Evolutionary conservation across 2,888 invertebrate genomes (phyloP).

Genomic region (Drosophila yooni): DNA sequence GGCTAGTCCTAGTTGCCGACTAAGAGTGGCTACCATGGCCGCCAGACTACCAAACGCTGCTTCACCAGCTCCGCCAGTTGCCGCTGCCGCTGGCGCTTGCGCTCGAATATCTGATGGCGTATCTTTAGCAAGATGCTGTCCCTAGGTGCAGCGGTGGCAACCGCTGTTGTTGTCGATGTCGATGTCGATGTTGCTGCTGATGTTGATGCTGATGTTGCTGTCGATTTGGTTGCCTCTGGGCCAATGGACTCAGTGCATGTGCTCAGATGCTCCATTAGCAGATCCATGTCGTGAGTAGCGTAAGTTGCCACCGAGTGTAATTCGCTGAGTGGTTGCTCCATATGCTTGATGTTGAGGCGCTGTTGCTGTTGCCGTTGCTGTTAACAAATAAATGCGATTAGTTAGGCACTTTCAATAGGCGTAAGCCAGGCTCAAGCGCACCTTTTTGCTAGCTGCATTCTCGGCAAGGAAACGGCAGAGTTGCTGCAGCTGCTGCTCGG

Average conservation of each 20-base stretch:
- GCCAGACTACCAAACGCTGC: conserved; percentile 77
- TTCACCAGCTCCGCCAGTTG: conserved; percentile 71
- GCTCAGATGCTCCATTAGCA: conserved; percentile 52
- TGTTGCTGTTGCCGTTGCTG: conserved; percentile 64
- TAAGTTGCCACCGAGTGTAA: conserved; percentile 8
- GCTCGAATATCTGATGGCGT: conserved; percentile 83
- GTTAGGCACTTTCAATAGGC: neutral
- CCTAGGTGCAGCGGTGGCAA: conserved; percentile 34
- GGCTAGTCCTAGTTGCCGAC: neutral
- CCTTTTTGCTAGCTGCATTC: conserved; percentile 80
- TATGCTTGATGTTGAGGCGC: conserved; percentile 41
- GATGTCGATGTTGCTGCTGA: conserved; percentile 16
- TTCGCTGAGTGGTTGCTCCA: conserved; percentile 32
- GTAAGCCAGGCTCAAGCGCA: conserved; percentile 30
- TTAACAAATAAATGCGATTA: conserved; percentile 10
- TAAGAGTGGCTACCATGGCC: conserved; percentile 75
- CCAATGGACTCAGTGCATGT: conserved; percentile 27
- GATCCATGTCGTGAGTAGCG: conserved; percentile 42
- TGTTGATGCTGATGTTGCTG: conserved; percentile 21
- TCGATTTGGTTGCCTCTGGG: conserved; percentile 22
- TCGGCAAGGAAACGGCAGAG: conserved; percentile 82
- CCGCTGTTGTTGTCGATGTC: conserved; percentile 17
- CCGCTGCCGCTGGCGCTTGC: conserved; percentile 81
- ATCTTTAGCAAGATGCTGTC: conserved; percentile 81
- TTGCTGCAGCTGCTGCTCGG: conserved; percentile 78